These are phyloP conservation scores for Nematolebias whitei DNA, from an alignment of 2,113 vertebrate genomes.

Conservation along the genomic window DNA sequence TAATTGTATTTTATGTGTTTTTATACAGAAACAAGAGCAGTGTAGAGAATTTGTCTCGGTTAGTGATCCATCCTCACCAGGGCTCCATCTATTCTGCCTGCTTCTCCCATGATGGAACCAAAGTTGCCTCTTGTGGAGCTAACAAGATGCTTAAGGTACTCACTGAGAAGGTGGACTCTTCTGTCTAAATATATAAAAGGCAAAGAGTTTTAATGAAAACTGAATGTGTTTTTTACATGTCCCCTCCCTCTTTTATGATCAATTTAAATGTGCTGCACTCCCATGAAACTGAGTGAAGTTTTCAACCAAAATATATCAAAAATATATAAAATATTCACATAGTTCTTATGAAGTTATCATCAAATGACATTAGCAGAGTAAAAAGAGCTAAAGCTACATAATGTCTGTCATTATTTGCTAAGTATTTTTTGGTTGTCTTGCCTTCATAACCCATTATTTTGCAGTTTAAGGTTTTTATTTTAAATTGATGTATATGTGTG, in stretches of 20 bases:
- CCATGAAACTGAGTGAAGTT: too few relatives aligned
- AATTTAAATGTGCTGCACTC: too few relatives aligned
- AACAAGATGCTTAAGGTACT: constrained; percentile 90
- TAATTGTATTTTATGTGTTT: neutral
- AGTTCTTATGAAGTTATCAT: too few relatives aligned
- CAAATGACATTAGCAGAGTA: too few relatives aligned
- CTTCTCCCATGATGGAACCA: constrained; percentile 89
- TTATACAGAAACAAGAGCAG: constrained; percentile 87
- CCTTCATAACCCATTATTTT: too few relatives aligned
- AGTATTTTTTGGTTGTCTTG: too few relatives aligned
- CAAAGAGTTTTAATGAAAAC: neutral
- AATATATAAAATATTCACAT: too few relatives aligned
- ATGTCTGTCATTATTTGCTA: too few relatives aligned
- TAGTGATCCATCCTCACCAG: constrained; percentile 92
- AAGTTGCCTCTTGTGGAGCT: constrained; percentile 92
- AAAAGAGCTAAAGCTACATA: too few relatives aligned
- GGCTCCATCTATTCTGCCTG: constrained; percentile 91
- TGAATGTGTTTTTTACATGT: neutral
- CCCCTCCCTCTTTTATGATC: too few relatives aligned
- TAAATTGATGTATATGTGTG: neutral
- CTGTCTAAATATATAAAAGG: neutral
- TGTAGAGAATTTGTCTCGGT: constrained; percentile 85
- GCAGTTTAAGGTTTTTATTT: too few relatives aligned
- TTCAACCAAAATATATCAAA: too few relatives aligned
- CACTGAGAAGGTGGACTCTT: neutral